Evolutionary conservation across 2,888 invertebrate species (phyloP).

Genomic region (Lasioglossum oenotherae): DNA sequence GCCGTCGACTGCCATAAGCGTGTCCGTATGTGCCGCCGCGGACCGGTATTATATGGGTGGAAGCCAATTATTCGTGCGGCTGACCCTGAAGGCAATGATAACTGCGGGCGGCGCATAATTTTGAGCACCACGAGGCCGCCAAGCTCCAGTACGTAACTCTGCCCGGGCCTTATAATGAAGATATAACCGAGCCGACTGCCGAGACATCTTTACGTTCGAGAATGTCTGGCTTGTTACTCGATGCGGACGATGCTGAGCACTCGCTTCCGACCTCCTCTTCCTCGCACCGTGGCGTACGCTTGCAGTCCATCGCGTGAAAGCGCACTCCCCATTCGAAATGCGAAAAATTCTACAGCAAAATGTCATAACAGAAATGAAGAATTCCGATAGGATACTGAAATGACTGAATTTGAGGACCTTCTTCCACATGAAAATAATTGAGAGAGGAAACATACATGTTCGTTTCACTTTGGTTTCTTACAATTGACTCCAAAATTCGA

Average conservation of each 20-base stretch:
- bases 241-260: background rate
- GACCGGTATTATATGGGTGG: conserved; percentile 73
- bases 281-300: background rate
- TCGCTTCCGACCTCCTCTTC: background rate
- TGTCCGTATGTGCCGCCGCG: conserved; percentile 29
- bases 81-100: conserved; percentile 81
- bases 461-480: too few species aligned
- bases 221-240: conserved; percentile 79
- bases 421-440: too few species aligned
- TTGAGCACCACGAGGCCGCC: conserved; percentile 73
- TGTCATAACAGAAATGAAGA: background rate
- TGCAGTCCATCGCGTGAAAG: background rate
- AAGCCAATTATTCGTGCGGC: conserved; percentile 81
- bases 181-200: conserved; percentile 82
- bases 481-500: too few species aligned
- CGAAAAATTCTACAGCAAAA: background rate
- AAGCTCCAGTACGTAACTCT: conserved; percentile 81
- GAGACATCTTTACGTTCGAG: conserved; percentile 82
- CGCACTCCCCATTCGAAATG: background rate
- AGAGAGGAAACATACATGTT: too few species aligned
- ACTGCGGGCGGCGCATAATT: conserved; percentile 81
- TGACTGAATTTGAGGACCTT: too few species aligned
- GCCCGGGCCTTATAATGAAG: conserved; percentile 81
- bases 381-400: too few species aligned
- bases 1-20: background rate